phyloP scores from a whole-genome alignment of 2,797 vertebrate species.

The Clarias fuscus region DNA sequence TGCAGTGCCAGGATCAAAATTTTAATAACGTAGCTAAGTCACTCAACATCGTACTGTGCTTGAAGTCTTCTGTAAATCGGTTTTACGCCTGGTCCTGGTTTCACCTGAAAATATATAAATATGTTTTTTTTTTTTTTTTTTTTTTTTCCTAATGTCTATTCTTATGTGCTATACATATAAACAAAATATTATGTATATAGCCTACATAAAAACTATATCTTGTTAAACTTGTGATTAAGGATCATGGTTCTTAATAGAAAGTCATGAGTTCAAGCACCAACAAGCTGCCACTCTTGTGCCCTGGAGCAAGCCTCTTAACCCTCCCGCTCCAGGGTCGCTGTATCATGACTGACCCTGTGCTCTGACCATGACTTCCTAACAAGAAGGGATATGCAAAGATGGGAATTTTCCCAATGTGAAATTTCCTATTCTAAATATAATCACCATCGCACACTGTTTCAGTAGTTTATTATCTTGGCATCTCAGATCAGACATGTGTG shows the following conservation, averaged over 20 bases:
- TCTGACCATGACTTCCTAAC: background rate
- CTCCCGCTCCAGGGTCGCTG: background rate
- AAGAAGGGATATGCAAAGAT: background rate
- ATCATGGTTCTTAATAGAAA: background rate
- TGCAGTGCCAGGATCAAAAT: no score
- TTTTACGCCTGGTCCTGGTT: no score
- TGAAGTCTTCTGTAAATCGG: no score
- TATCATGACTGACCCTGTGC: background rate
- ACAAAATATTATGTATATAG: no score
- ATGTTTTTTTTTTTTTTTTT: no score
- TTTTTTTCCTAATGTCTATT: no score
- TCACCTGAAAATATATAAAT: no score
- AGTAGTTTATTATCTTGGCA: background rate
- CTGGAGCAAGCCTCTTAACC: background rate
- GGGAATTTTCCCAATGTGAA: background rate
- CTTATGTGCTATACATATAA: no score
- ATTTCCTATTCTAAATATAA: background rate
- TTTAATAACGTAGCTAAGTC: no score
- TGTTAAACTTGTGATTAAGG: background rate
- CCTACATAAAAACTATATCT: no score
- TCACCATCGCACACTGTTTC: background rate
- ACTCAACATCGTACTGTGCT: no score
- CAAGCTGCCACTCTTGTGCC: background rate
- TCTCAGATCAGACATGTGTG: constrained; percentile 36
- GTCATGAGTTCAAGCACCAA: background rate